Evolutionary conservation across 2,888 invertebrate species (phyloP).

Genomic region (Adela reaumurella): DNA sequence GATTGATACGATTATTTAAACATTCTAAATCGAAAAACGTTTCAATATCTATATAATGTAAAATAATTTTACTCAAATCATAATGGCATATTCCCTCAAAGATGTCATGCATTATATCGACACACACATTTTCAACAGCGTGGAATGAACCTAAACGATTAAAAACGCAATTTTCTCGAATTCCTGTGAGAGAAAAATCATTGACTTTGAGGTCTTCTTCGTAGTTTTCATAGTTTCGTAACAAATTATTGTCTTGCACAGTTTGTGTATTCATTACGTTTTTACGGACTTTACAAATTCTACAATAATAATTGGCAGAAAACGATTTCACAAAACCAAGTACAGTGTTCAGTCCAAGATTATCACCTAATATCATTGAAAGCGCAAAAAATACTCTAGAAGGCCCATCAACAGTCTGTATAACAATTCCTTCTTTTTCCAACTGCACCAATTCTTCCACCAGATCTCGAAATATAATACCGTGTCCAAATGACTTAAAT

Average conservation of each 20-base stretch:
- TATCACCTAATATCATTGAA: background rate
- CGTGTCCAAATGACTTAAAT: background rate
- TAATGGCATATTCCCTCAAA: background rate
- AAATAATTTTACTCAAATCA: background rate
- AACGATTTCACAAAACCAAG: background rate
- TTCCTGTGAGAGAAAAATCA: background rate
- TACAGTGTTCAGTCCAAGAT: background rate
- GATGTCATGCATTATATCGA: background rate
- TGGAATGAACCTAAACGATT: background rate
- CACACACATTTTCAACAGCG: background rate
- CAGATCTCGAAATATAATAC: background rate
- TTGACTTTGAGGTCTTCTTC: background rate
- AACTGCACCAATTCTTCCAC: background rate
- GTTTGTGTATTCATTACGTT: background rate
- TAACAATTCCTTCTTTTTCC: background rate
- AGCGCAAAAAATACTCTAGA: background rate
- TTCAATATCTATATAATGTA: background rate
- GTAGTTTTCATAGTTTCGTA: background rate
- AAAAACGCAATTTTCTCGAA: background rate
- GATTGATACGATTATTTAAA: background rate
- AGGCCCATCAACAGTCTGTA: background rate
- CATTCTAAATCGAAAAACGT: background rate
- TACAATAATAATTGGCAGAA: background rate
- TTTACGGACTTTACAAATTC: background rate
- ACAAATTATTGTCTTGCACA: background rate